Conservation (phyloP, 2,797 vertebrate genomes). For the Acipenser ruthenus region DNA sequence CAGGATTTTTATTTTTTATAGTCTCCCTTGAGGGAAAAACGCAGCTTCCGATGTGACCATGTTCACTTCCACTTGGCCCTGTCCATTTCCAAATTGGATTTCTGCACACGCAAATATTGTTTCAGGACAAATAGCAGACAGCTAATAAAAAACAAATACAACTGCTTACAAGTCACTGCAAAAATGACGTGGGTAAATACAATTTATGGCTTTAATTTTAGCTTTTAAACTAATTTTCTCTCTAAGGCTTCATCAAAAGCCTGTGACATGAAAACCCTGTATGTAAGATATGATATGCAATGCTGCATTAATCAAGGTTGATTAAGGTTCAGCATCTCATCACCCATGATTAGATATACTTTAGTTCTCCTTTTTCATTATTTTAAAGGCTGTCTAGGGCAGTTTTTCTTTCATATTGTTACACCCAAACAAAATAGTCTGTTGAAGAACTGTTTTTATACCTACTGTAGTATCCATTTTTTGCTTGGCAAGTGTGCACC, state of each 20-base stretch:
- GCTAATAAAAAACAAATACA: not conserved
- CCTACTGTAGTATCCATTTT: no score
- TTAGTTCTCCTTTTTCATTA: not conserved
- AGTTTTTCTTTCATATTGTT: no score
- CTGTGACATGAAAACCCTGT: not conserved
- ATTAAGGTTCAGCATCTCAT: not conserved
- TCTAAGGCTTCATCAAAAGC: conserved; percentile 2
- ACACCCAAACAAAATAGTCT: no score
- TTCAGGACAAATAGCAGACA: not conserved
- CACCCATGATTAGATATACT: not conserved
- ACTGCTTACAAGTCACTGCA: not conserved
- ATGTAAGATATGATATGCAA: not conserved
- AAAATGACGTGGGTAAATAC: not conserved
- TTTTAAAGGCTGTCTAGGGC: no score
- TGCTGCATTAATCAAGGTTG: not conserved
- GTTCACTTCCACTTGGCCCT: no score
- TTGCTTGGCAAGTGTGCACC: no score
- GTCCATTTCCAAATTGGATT: no score
- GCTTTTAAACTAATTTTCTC: conserved; percentile 2
- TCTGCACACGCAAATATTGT: not conserved
- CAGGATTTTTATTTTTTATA: no score
- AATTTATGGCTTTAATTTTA: not conserved
- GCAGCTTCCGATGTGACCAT: no score
- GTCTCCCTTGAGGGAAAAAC: no score
- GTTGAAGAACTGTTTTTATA: no score